Evolutionary conservation across 2,797 vertebrate genomes (phyloP).

Genomic region (Falco naumanni): DNA sequence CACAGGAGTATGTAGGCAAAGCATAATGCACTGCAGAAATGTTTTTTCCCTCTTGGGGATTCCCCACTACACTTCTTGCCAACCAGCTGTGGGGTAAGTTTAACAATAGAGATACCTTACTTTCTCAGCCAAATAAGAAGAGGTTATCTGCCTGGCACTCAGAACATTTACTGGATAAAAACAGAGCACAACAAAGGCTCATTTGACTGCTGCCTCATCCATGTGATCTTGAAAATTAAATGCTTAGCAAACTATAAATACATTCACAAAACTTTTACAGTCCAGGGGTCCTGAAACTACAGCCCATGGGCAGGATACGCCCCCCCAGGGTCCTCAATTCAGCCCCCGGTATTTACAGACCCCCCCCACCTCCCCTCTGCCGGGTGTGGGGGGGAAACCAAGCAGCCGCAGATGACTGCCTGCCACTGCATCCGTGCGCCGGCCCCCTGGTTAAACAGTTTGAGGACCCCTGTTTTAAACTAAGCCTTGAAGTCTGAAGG

Average conservation of each 20-base stretch:
- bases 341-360: too few species aligned
- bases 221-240: background rate
- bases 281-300: too few species aligned
- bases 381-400: too few species aligned
- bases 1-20: background rate
- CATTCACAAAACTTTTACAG: background rate
- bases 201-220: background rate
- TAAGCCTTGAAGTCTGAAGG: background rate
- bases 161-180: background rate
- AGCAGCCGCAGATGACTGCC: too few species aligned
- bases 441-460: too few species aligned
- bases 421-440: too few species aligned
- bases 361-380: too few species aligned
- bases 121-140: background rate
- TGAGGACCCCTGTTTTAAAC: background rate
- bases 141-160: background rate
- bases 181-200: background rate
- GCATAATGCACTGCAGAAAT: background rate
- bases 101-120: background rate
- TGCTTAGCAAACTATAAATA: background rate
- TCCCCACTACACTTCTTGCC: background rate
- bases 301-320: too few species aligned
- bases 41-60: background rate
- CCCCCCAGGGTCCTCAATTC: too few species aligned
- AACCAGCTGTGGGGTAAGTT: background rate